Evolutionary conservation across 2,888 invertebrate genomes (phyloP).

Genomic region (Pyrrhia umbra): DNA sequence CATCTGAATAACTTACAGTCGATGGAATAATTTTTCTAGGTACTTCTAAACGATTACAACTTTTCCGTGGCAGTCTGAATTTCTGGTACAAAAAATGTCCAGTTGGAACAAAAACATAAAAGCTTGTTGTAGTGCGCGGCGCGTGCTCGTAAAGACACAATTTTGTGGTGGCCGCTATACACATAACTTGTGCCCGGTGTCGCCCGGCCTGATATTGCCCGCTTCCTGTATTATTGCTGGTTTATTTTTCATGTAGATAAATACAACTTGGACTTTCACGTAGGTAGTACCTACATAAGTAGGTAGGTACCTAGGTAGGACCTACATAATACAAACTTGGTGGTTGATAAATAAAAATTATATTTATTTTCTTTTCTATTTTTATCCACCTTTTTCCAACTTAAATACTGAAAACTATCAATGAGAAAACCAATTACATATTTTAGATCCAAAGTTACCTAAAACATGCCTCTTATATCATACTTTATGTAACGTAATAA

Average conservation of each 20-base stretch:
- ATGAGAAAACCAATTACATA: not conserved
- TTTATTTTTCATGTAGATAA: conserved; percentile 50
- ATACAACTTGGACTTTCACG: conserved; percentile 6
- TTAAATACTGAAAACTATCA: not conserved
- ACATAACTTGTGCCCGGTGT: conserved; percentile 65
- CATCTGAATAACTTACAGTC: not conserved
- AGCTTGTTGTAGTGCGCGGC: conserved; percentile 34
- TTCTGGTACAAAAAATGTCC: conserved; percentile 30
- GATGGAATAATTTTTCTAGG: not conserved
- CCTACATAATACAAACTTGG: no score
- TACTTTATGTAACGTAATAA: not conserved
- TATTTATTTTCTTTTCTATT: no score
- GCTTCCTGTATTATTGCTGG: conserved; percentile 37
- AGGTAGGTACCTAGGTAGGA: not conserved
- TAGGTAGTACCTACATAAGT: not conserved
- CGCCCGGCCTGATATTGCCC: conserved; percentile 51
- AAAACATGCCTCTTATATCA: not conserved
- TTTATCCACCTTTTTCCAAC: not conserved
- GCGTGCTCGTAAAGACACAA: conserved; percentile 57
- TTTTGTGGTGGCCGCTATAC: conserved; percentile 65
- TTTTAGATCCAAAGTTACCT: not conserved
- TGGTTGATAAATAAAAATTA: no score
- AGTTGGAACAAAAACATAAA: conserved; percentile 50
- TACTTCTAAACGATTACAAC: conserved; percentile 21
- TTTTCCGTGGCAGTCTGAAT: not conserved